Conservation (phyloP, 2,797 vertebrate genomes). For the Manis pentadactyla region DNA sequence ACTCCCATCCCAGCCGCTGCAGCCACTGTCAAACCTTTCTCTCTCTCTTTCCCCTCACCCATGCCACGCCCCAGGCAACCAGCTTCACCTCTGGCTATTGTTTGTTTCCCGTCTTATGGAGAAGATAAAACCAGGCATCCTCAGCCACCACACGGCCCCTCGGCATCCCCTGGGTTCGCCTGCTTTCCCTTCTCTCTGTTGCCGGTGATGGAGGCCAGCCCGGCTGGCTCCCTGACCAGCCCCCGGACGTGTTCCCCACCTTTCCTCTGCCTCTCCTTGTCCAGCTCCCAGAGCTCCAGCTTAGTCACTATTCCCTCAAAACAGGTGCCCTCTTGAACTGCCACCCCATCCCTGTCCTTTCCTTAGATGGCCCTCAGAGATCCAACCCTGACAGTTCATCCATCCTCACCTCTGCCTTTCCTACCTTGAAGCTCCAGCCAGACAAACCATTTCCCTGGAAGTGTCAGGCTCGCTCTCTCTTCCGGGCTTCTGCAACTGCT, state of each 20-base stretch:
- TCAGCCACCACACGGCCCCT: rapidly evolving
- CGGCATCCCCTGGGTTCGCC: background rate
- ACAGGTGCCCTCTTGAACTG: background rate
- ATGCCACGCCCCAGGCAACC: rapidly evolving
- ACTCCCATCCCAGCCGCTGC: background rate
- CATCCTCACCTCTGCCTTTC: background rate
- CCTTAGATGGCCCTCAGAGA: background rate
- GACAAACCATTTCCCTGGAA: background rate
- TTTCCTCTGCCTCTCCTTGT: background rate
- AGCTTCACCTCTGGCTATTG: background rate
- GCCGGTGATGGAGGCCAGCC: background rate
- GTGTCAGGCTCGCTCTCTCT: background rate
- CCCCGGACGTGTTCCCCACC: rapidly evolving
- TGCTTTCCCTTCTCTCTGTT: background rate
- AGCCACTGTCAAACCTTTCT: background rate
- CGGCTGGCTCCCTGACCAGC: background rate
- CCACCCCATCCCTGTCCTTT: background rate
- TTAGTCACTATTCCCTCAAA: background rate
- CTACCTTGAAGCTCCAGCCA: background rate
- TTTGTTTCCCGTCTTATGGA: background rate
- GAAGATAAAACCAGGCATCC: background rate
- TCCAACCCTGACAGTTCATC: background rate
- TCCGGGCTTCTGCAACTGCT: background rate
- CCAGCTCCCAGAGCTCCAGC: background rate
- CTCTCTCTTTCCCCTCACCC: background rate